Percentiles rank a stretch among this genome's conserved stretches.
These are phyloP conservation scores for Urosaurus nigricauda DNA, from an alignment of 2,797 vertebrate genomes.

Conservation along the genomic window DNA sequence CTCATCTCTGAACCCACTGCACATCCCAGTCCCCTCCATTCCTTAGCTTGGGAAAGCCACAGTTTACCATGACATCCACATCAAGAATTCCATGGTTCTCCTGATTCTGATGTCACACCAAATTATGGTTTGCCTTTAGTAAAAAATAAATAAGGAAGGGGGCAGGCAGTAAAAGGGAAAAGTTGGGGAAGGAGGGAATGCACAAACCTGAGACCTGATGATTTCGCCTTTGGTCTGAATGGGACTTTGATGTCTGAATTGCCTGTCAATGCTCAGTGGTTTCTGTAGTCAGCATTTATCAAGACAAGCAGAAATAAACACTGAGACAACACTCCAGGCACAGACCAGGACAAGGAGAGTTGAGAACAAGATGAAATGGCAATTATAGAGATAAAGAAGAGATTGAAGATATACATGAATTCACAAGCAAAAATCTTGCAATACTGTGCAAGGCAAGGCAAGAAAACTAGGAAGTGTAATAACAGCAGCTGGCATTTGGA, in stretches of 20 bases:
- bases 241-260: neutral
- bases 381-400: neutral
- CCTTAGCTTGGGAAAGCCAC: neutral
- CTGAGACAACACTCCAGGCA: neutral
- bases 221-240: neutral
- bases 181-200: neutral
- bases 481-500: neutral
- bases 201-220: neutral
- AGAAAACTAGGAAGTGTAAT: neutral
- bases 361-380: neutral
- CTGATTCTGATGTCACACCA: neutral
- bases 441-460: neutral
- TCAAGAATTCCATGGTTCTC: neutral
- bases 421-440: neutral
- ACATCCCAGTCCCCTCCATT: neutral
- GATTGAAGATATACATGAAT: neutral
- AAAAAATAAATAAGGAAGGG: neutral
- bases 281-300: neutral
- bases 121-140: neutral
- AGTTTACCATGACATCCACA: neutral
- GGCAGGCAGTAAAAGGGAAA: neutral
- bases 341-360: neutral
- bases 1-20: too few species aligned
- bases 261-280: neutral
- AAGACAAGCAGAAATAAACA: neutral